Evolutionary conservation across 2,888 invertebrate species (phyloP), one percentile per base, ranked within the genome.

Genomic region (Tolmerus cingulatus): DNA sequence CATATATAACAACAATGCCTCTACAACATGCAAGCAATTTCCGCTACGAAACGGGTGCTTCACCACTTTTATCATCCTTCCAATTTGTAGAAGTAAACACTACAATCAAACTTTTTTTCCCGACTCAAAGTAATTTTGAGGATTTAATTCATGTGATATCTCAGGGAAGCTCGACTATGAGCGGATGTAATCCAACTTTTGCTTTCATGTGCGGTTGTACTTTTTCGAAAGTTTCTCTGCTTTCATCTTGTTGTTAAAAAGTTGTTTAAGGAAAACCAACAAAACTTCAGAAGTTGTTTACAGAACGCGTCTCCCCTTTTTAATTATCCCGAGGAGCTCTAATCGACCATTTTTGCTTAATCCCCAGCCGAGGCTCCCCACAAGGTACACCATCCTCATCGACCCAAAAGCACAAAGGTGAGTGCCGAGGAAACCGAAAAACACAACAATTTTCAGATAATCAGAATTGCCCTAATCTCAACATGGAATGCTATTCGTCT

Each of bases 391-490:
- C 66, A 27, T 23, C 66, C 12, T 12, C 27, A 27, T 27, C 66
- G 66, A 66, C 66, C 66, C 66, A 66, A 66, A 66, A 66, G 66
- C 66, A 66, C 66, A 66, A 55, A 66, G 66, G 66, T 66, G 66
- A 66, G 66, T 66, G 66, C 66, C 76, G 40, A 76, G 34, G n/a
- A 76, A 76, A 76, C 76, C 76, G 19, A 40, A 40, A 76, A 76
- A 34, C 34, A 40, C 76, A 76, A 76, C 37, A 76, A 76, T 74
- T 66, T 40, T 57, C 40, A 23, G 66, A 66, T 66, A 66, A 84
- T 84, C 66, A 84, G 40, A 66, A 66, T 66, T 84, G 40, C 43
- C 74, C 37, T 84, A 84, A 84, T 66, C 84, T 74, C 84, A 84
- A 74, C 51, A 57, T 46, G 40, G 66, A 84, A 84, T 40, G 16